Conservation (phyloP, 2,888 invertebrate genomes). For the Linnaemya tessellans region DNA sequence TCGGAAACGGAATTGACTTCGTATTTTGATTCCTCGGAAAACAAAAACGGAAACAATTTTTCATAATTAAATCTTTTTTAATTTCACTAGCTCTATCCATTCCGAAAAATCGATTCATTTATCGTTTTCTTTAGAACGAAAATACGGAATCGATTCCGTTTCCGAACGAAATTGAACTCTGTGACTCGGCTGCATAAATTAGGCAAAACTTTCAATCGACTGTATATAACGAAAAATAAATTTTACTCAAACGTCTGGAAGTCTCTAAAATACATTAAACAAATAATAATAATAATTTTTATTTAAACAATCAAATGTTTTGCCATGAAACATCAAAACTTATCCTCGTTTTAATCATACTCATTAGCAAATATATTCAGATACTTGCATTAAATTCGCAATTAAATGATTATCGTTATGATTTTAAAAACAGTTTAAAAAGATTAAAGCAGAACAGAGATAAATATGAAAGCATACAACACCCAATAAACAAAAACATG, state of each 20-base stretch:
- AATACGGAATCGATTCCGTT: too few relatives aligned
- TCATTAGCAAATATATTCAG: slow-evolving; percentile 61
- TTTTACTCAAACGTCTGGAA: neutral
- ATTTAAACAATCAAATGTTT: slow-evolving; percentile 76
- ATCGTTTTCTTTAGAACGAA: too few relatives aligned
- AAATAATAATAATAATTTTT: slow-evolving; percentile 15
- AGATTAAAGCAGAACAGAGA: neutral
- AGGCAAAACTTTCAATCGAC: too few relatives aligned
- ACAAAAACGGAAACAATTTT: too few relatives aligned
- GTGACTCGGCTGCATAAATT: too few relatives aligned
- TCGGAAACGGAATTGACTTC: too few relatives aligned
- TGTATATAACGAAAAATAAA: too few relatives aligned
- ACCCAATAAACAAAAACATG: neutral
- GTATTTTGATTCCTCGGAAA: too few relatives aligned
- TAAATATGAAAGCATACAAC: slow-evolving; percentile 40
- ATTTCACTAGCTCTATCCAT: too few relatives aligned
- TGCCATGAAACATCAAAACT: slow-evolving; percentile 61
- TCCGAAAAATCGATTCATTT: too few relatives aligned
- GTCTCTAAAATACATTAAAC: neutral
- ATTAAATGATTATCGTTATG: slow-evolving; percentile 75
- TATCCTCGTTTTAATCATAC: slow-evolving; percentile 50
- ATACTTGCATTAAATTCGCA: neutral
- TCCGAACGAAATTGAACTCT: too few relatives aligned
- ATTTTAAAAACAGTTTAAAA: slow-evolving; percentile 74
- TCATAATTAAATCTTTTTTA: too few relatives aligned